Evolutionary conservation across 1,140 invertebrate genomes (phyloP).

Genomic region (Acromyrmex heyeri): DNA sequence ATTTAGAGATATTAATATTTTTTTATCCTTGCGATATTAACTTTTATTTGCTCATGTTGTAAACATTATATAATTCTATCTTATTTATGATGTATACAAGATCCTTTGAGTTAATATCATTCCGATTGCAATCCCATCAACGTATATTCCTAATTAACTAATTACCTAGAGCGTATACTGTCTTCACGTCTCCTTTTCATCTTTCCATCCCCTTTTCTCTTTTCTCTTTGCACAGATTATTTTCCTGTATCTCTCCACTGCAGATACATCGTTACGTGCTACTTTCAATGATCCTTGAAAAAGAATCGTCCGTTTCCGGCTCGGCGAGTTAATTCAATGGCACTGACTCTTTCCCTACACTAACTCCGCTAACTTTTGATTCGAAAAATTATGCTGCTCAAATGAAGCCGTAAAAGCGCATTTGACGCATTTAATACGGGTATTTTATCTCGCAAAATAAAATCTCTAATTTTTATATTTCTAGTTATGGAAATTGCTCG

Average conservation of each 20-base stretch:
- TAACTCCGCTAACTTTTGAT: constrained; percentile 39
- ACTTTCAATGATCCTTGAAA: constrained; percentile 39
- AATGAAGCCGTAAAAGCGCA: constrained; percentile 18
- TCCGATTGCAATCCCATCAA: neutral
- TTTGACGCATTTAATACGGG: constrained; percentile 34
- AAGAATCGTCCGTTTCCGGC: constrained; percentile 33
- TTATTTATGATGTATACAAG: neutral
- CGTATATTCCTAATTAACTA: constrained; percentile 64
- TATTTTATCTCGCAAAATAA: constrained; percentile 13
- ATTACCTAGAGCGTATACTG: constrained; percentile 48
- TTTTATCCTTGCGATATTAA: neutral
- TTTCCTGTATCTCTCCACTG: neutral
- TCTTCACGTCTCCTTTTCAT: constrained; percentile 21
- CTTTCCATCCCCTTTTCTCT: neutral
- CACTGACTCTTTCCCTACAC: neutral
- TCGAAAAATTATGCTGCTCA: constrained; percentile 40
- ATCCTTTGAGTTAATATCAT: neutral
- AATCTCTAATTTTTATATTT: constrained; percentile 43
- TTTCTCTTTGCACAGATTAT: neutral
- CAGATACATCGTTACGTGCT: neutral
- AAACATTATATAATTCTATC: constrained; percentile 11
- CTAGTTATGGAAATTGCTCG: neutral
- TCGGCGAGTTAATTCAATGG: constrained; percentile 32
- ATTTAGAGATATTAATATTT: neutral
- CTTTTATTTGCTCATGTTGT: neutral